phyloP scores from a whole-genome alignment of 1,140 invertebrate genomes.

The Bemisia tabaci region DNA sequence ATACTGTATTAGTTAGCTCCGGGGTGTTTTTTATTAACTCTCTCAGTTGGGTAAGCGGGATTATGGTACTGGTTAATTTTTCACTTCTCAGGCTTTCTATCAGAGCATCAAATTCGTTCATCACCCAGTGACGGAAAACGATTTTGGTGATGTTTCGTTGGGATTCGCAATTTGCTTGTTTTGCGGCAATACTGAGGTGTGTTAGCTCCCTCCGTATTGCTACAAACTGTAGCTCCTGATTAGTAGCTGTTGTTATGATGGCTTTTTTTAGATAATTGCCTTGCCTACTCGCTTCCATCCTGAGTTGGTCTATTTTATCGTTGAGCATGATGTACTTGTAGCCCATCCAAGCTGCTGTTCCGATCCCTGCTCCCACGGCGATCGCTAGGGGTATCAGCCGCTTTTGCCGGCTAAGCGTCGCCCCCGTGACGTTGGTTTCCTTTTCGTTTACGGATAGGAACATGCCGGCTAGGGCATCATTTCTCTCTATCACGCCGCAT shows the following conservation, averaged over 20 bases:
- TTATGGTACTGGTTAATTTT: background rate
- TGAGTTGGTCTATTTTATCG: background rate
- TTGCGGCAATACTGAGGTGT: background rate
- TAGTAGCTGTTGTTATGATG: background rate
- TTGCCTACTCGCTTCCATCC: background rate
- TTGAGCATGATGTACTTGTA: background rate
- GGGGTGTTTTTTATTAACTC: background rate
- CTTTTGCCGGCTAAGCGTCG: background rate
- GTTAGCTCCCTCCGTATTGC: background rate
- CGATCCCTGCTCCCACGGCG: background rate
- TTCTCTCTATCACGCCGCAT: background rate
- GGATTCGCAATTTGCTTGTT: background rate
- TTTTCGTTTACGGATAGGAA: background rate
- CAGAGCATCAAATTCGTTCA: background rate
- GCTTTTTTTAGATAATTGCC: background rate
- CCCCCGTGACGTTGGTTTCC: background rate
- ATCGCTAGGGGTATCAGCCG: background rate
- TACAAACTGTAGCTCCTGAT: background rate
- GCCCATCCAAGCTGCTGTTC: background rate
- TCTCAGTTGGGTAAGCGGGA: background rate
- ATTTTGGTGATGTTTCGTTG: background rate
- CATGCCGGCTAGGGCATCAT: background rate
- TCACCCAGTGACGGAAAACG: background rate
- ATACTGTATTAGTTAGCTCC: background rate
- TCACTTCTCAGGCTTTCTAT: background rate